Percentiles rank a stretch among this genome's conserved stretches.
These are phyloP conservation scores for Harpalus rufipes DNA, from an alignment of 2,888 invertebrate species.

Conservation along the genomic window DNA sequence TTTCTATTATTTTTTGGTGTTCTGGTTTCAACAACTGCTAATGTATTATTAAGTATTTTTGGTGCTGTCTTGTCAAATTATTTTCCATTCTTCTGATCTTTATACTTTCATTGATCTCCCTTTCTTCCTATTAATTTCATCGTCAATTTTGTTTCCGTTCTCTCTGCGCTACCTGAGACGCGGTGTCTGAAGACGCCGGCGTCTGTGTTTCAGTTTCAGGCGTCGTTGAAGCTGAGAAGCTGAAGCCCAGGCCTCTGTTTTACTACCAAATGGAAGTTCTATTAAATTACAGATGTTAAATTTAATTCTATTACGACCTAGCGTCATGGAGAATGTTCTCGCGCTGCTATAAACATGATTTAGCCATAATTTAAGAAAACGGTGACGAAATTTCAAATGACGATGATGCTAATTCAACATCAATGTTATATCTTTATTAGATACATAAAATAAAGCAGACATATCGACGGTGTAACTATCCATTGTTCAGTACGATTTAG, in stretches of 20 bases:
- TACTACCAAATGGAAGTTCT: slow-evolving; percentile 58
- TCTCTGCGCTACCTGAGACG: neutral
- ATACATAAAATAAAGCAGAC: no score
- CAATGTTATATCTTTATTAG: no score
- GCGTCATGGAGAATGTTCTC: neutral
- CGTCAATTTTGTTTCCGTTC: neutral
- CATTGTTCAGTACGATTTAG: no score
- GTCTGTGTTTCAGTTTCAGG: neutral
- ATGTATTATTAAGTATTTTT: no score
- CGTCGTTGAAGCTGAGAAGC: neutral
- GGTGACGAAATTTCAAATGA: neutral
- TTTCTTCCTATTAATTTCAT: neutral
- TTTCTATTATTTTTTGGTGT: no score
- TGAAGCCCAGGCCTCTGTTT: slow-evolving; percentile 21
- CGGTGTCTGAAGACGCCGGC: neutral
- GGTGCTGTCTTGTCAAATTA: no score
- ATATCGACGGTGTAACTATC: no score
- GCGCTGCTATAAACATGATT: neutral
- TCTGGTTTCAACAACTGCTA: no score
- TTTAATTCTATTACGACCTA: slow-evolving; percentile 60
- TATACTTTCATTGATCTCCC: neutral
- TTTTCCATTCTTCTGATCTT: no score
- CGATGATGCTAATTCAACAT: neutral
- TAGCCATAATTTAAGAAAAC: neutral
- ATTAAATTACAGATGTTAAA: slow-evolving; percentile 65